Conservation (phyloP, 2,797 vertebrate genomes). For the Cryptoprocta ferox region DNA sequence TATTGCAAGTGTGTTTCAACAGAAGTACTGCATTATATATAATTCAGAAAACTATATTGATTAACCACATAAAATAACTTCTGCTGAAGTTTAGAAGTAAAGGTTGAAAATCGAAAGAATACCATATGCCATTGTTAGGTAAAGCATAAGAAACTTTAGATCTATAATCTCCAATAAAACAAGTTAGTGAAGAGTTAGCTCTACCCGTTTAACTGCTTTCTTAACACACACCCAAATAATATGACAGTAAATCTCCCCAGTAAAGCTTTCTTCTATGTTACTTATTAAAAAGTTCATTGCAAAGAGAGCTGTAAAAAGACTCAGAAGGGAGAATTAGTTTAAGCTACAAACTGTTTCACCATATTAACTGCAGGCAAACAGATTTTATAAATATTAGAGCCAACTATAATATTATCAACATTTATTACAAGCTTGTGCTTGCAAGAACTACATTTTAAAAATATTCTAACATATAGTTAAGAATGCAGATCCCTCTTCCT, state of each 20-base stretch:
- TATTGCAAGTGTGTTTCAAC: conserved; percentile 10
- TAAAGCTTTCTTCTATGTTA: conserved; percentile 65
- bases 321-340: neutral
- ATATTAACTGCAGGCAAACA: neutral
- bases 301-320: conserved; percentile 8
- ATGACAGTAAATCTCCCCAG: conserved; percentile 22
- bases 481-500: neutral
- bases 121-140: neutral
- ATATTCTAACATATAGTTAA: neutral
- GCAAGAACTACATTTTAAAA: neutral
- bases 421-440: neutral
- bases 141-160: conserved; percentile 32
- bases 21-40: neutral
- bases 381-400: conserved; percentile 11
- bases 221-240: conserved; percentile 66
- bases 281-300: conserved; percentile 60
- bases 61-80: conserved; percentile 50
- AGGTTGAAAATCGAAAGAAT: conserved; percentile 53
- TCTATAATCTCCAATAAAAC: conserved; percentile 57
- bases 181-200: conserved; percentile 52
- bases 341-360: conserved; percentile 16
- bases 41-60: conserved; percentile 7
- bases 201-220: conserved; percentile 69
- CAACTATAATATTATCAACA: conserved; percentile 31
- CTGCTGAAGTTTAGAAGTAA: conserved; percentile 5